Evolutionary conservation across 2,888 invertebrate genomes (phyloP), one percentile per base, ranked within the genome.

Genomic region (Oscheius sp.): DNA sequence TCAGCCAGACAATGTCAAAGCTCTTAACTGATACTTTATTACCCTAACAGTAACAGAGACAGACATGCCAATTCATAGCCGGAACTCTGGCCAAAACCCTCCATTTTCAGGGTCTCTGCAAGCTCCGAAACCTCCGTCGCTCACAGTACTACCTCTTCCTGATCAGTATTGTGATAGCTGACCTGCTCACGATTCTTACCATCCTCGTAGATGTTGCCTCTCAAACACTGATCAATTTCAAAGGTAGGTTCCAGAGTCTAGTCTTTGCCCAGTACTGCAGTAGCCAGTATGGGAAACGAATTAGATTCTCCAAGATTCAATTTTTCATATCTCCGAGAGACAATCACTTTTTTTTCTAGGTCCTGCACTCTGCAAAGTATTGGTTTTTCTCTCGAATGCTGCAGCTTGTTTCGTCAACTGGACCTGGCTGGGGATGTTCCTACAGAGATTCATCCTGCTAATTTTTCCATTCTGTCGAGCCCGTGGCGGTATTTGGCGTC

Each of bases 101-200:
- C 9, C 7, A 2, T 68, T 68, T 68, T 55, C 73, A 77, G 73
- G 77, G 79, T 2, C 47, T 79, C 32, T 47, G 51, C 57, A 78
- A 74, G 50, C 57, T 81, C 9, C 48, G 78, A 0, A 62, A 72
- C 51, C 57, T 79, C 50, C 76, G 78, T 53, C 58, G 82, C 35
- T 84, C 85, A 59, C 78, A 86, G 57, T 87, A 86, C 68, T 86
- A 84, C 58, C 71, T 79, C n/a, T 86, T 86, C 60, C 72, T 86
- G 53, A 63, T 76, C 5, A 71, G 81, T 29, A 86, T 86, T 55
- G 80, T 84, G 47, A 70, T 80, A 10, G 79, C 79, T 7, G 81
- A 86, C 72, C 66, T 86, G 37, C 62, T 81, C 9, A 84, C 84
- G 33, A 65, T 86, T 10, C 73, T 77, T 29, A 82, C 81, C 5